These are phyloP conservation scores for Peromyscus leucopus DNA, from an alignment of 2,113 vertebrate genomes.

Conservation along the genomic window DNA sequence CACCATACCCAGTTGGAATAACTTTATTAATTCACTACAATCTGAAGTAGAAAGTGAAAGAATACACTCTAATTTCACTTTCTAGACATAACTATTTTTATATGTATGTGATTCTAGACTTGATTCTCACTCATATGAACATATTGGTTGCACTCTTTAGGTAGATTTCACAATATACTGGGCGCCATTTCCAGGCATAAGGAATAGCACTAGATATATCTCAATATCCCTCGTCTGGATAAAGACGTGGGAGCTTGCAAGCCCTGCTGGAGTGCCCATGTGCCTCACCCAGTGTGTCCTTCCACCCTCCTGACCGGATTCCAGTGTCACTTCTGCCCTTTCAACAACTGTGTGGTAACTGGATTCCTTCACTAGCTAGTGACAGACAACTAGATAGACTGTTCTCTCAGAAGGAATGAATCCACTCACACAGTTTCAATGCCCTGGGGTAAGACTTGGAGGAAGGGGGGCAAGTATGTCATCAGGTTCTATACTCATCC, in stretches of 20 bases:
- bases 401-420: background rate
- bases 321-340: background rate
- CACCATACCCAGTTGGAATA: background rate
- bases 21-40: slow-evolving; percentile 13
- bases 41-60: background rate
- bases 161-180: background rate
- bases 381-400: background rate
- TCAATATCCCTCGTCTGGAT: fast-evolving
- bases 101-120: background rate
- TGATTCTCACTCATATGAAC: background rate
- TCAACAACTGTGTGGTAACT: background rate
- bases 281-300: background rate
- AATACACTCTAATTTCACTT: background rate
- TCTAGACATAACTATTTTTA: background rate
- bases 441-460: background rate
- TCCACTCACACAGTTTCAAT: background rate
- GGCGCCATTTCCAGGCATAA: background rate
- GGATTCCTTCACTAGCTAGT: background rate
- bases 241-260: background rate
- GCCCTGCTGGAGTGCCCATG: background rate
- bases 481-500: background rate
- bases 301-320: background rate
- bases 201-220: background rate
- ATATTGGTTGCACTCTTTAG: background rate
- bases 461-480: background rate